These are phyloP conservation scores for Fundulus diaphanus DNA, from an alignment of 2,797 vertebrate genomes.

Conservation along the genomic window DNA sequence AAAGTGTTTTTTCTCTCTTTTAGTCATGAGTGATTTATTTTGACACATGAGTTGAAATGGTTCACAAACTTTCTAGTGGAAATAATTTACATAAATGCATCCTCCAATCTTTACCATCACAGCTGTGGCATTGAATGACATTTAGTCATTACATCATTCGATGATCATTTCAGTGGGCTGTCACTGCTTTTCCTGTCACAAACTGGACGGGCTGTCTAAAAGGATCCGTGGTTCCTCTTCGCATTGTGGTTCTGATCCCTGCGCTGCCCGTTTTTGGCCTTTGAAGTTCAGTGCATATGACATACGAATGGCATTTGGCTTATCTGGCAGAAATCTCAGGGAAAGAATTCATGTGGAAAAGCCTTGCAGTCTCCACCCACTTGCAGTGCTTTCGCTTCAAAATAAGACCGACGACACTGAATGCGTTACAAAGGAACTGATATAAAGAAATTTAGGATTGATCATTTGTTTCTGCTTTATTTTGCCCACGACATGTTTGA, in stretches of 20 bases:
- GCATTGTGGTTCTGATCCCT: conserved; percentile 9
- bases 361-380: conserved; percentile 3
- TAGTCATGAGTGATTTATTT: neutral
- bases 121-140: neutral
- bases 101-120: neutral
- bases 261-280: conserved; percentile 13
- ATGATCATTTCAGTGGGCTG: conserved; percentile 19
- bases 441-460: conserved; percentile 15
- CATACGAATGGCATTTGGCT: conserved; percentile 49
- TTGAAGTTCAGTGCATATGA: conserved; percentile 42
- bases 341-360: conserved; percentile 27
- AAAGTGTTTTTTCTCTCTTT: neutral
- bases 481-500: neutral
- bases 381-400: conserved; percentile 1
- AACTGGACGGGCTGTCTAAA: conserved; percentile 23
- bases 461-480: conserved; percentile 5
- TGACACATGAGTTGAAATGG: neutral
- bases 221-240: conserved; percentile 11
- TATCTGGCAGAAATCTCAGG: conserved; percentile 28
- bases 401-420: neutral
- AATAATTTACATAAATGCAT: neutral
- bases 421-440: neutral
- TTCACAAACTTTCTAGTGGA: neutral
- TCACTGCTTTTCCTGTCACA: conserved; percentile 12
- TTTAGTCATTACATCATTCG: conserved; percentile 7